Evolutionary conservation across 2,113 vertebrate genomes (phyloP), one percentile per base, ranked within the genome.

Genomic region (Diphyllodes magnificus): DNA sequence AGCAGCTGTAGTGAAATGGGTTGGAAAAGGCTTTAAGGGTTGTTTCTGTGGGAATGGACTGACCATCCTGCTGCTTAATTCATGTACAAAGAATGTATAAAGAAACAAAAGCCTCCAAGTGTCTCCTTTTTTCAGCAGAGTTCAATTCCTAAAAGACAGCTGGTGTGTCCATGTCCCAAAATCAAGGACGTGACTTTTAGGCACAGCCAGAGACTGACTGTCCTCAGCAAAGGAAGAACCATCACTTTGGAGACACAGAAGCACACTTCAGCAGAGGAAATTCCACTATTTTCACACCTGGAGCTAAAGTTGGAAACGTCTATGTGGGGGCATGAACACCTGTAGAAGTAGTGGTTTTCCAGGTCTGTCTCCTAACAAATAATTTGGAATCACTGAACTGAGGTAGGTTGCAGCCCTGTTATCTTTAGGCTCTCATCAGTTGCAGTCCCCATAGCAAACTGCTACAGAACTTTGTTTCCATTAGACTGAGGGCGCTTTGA

Each of bases 141-240:
- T 30, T 51, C 16, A 54, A 4, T 50, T 78, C 25, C 75, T 73
- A 35, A 64, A 44, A 51, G 75, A 39, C 30, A 75, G 33, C 6
- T 3, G 11, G 23, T 0, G 0, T 56, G 47, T 7, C 15, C 49
- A 42, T n/a, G 49, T 5, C 44, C 33, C 45, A 61, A 19, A 57
- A 21, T n/a, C 37, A 88, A 61, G 50, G 24, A 11, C 4, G 23
- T 20, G 40, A 70, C 10, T 8, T 47, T 27, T 31, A 60, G 65
- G 45, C 37, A 27, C n/a, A 65, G 25, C 6, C 45, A 50, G 63
- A 80, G 37, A 61, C 49, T 56, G 42, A 15, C 15, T 4, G 2
- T 57, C 60, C 59, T 65, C 37, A 40, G 39, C 37, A 82, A 80
- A 80, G 31, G 33, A 88, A 59, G 47, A 71, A 15, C 24, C 39